Evolutionary conservation across 2,888 invertebrate species (phyloP).

Genomic region (Chymomyza amoena): DNA sequence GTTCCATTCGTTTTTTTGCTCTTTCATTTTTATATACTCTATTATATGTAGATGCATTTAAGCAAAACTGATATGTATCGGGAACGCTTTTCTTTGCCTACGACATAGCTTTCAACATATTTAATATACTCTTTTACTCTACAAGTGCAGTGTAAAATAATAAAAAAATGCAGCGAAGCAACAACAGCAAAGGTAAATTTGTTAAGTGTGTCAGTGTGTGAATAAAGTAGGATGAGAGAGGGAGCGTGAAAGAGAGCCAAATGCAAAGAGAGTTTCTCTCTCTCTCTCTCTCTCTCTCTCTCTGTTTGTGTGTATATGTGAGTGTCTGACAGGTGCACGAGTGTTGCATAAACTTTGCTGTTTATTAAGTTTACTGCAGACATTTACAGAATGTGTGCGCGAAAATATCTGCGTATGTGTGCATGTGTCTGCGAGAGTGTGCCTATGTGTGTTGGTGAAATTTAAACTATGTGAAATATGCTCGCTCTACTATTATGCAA

Average conservation of each 20-base stretch:
- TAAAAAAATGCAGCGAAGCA: conserved; percentile 9
- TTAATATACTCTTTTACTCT: not conserved
- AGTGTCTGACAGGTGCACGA: conserved; percentile 12
- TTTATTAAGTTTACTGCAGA: conserved; percentile 60
- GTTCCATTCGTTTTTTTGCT: too few species aligned
- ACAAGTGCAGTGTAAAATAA: not conserved
- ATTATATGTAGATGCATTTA: too few species aligned
- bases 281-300: not conserved
- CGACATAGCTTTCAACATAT: too few species aligned
- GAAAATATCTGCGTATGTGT: not conserved
- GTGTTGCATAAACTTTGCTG: conserved; percentile 41
- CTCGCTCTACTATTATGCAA: conserved; percentile 54
- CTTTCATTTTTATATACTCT: too few species aligned
- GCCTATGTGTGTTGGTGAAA: not conserved
- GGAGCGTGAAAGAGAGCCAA: not conserved
- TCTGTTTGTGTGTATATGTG: conserved; percentile 16
- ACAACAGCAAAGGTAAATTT: conserved; percentile 16
- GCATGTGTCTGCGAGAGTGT: not conserved
- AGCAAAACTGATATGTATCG: too few species aligned
- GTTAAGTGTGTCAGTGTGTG: not conserved
- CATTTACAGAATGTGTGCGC: not conserved
- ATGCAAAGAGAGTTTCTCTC: not conserved
- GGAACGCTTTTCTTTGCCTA: too few species aligned
- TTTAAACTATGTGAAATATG: conserved; percentile 23
- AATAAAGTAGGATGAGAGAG: too few species aligned